phyloP scores from a whole-genome alignment of 2,113 vertebrate genomes.

The Ginglymostoma cirratum region DNA sequence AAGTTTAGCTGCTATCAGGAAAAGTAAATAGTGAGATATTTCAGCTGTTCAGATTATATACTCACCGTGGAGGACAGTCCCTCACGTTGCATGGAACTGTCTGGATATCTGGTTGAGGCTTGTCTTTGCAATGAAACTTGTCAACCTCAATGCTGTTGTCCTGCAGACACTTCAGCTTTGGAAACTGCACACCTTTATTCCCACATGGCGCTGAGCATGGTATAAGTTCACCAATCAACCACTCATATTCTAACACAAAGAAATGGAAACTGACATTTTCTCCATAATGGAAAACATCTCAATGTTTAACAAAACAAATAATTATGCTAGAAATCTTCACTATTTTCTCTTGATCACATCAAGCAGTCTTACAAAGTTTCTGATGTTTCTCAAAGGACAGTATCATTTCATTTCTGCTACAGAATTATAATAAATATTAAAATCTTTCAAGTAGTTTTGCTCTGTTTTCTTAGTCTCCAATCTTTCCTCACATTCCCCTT shows the following conservation, averaged over 20 bases:
- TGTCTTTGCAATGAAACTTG: conserved; percentile 55
- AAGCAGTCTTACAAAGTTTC: neutral
- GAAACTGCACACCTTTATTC: conserved; percentile 57
- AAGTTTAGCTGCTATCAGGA: too few species aligned
- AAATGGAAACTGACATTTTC: neutral
- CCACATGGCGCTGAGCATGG: conserved; percentile 65
- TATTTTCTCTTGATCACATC: neutral
- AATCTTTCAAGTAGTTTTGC: neutral
- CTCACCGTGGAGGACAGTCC: conserved; percentile 74
- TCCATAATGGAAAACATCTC: neutral
- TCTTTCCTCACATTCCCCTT: neutral
- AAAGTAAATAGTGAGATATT: neutral
- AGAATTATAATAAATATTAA: neutral
- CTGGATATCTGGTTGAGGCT: conserved; percentile 56
- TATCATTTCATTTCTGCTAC: neutral
- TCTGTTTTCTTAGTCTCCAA: neutral
- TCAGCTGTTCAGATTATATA: neutral
- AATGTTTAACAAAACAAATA: neutral
- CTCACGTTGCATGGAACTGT: conserved; percentile 65
- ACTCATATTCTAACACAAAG: conserved; percentile 56
- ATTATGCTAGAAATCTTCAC: neutral
- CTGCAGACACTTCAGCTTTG: conserved; percentile 62
- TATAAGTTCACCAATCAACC: conserved; percentile 56
- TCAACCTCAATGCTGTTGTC: conserved; percentile 51
- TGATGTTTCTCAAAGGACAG: neutral